phyloP scores from a whole-genome alignment of 2,888 invertebrate species.

The Nymphalis c-album region DNA sequence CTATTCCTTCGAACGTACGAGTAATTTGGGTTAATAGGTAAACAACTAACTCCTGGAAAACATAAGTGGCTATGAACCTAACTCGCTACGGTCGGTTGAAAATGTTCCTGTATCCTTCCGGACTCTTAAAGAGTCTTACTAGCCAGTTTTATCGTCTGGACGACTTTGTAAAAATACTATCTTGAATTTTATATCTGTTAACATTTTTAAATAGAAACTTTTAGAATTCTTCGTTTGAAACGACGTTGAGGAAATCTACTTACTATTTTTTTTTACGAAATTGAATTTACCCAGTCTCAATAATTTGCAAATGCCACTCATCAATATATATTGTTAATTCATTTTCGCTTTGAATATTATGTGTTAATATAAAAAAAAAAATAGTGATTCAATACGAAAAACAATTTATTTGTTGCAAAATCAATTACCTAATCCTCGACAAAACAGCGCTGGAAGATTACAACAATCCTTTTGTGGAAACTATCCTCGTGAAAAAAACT shows the following conservation, averaged over 20 bases:
- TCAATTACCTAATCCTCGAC: slow-evolving; percentile 16
- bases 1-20: neutral
- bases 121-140: slow-evolving; percentile 18
- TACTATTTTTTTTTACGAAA: neutral
- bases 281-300: neutral
- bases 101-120: slow-evolving; percentile 5
- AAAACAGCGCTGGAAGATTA: slow-evolving; percentile 24
- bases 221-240: neutral
- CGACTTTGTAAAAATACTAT: slow-evolving; percentile 21
- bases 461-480: slow-evolving; percentile 40
- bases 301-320: too few relatives aligned
- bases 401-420: slow-evolving; percentile 6
- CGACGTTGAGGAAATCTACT: neutral
- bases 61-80: slow-evolving; percentile 30
- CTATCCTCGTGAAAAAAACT: slow-evolving; percentile 57
- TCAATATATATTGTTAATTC: too few relatives aligned
- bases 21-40: slow-evolving; percentile 4
- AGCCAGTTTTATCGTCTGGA: slow-evolving; percentile 19
- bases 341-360: too few relatives aligned
- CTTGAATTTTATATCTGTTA: slow-evolving; percentile 6
- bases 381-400: neutral
- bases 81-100: slow-evolving; percentile 17
- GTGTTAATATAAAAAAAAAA: too few relatives aligned
- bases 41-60: slow-evolving; percentile 11
- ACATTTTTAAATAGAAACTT: slow-evolving; percentile 10